phyloP scores from a whole-genome alignment of 1,140 invertebrate genomes.

The Drosophila persimilis region DNA sequence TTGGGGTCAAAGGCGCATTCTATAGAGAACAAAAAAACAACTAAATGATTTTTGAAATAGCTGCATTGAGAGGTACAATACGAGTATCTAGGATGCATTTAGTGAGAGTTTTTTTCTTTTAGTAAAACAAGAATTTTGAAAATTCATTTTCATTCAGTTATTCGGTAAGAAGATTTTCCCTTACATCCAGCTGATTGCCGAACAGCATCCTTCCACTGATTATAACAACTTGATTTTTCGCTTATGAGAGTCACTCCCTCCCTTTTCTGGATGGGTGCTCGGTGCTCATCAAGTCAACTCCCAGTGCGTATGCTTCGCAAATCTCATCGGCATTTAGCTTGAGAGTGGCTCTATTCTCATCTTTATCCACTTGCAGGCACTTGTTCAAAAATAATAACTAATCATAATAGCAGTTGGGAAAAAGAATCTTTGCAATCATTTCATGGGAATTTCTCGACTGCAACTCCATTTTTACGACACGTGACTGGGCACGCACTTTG shows the following conservation, averaged over 20 bases:
- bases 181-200: no score
- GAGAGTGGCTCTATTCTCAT: constrained; percentile 4
- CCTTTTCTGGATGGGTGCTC: no score
- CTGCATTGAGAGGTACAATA: no score
- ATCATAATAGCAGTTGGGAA: constrained; percentile 66
- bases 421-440: constrained; percentile 63
- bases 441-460: constrained; percentile 57
- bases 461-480: constrained; percentile 53
- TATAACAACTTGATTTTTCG: no score
- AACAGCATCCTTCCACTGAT: no score
- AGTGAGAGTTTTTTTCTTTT: no score
- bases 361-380: constrained; percentile 33
- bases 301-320: constrained; percentile 44
- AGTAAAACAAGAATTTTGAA: no score
- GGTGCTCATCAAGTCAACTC: constrained; percentile 27
- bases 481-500: constrained; percentile 70
- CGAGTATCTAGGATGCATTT: no score
- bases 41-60: no score
- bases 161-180: no score
- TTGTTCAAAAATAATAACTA: constrained; percentile 74
- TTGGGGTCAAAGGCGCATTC: not conserved
- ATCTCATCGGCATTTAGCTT: constrained; percentile 68
- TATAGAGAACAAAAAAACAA: no score
- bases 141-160: no score
- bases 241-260: not conserved